Base-by-base conservation (phyloP, 2,797 vertebrate species). In the Periparus ater region DNA sequence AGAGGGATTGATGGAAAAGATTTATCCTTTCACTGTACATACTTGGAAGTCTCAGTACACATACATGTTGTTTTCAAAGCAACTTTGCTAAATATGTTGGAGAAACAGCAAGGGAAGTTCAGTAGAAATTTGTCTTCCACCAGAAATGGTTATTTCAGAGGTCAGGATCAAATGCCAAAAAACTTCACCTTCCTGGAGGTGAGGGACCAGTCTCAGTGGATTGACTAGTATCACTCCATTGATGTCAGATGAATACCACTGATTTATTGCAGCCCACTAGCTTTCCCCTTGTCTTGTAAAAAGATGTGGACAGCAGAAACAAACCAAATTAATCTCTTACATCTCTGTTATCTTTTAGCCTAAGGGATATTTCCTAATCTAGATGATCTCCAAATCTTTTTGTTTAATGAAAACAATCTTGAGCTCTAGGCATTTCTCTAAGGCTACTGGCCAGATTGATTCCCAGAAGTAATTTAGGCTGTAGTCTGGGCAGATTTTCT, bases 241-340 rank as follows among this genome's bases (percentile, higher is more conserved):
- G 81, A 62, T 63, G 53, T 65, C 65, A 85, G 27, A 34, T 88
- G 67, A 81, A 17, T 57, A 79, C 62, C 36, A 51, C 62, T 54
- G 32, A 68, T 94, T 86, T 81, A 84, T 78, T 79, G 63, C 38
- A 71, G 53, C 22, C 40, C 22, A 54, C 17, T 73, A 34, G 67
- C 53, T 87, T 48, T 42, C 25, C n/a, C 82, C 38, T 68, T 63
- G 27, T 72, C 54, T 89, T 91, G 44, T 85, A 42, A 38, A 80
- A 88, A 92, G 57, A 36, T 80, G 68, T 77, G 51, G 77, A 77
- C 54, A 79, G 44, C 38, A 79, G 63, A 74, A 44, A 89, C 36
- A 91, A 96, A 91, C 10, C 44, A 74, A 95, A 91, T 88, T 26
- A 55, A 75, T 93, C 26, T 74, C 48, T 74, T 86, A 6, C 17